A percentile compares a stretch with the other conserved stretches of the same genome.
Evolutionary conservation across 2,888 invertebrate genomes (phyloP).

Genomic region (Smittia aterrima): DNA sequence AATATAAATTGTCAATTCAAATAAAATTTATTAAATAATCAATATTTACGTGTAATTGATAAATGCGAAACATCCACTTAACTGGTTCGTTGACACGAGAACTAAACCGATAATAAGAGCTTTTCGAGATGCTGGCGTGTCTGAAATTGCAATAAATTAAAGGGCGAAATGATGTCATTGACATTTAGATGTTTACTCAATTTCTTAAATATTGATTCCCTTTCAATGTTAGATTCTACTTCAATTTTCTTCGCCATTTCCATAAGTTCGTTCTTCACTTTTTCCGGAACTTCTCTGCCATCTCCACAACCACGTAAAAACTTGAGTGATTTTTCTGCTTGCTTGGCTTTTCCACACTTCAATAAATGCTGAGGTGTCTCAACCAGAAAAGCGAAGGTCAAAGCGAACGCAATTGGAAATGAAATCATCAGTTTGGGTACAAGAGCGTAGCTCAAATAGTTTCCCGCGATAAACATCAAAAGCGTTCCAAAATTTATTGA

Average conservation of each 20-base stretch:
- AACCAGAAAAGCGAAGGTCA: slow-evolving; percentile 47
- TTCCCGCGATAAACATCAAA: slow-evolving; percentile 48
- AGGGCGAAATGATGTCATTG: not conserved
- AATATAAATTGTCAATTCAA: too few species aligned
- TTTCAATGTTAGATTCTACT: not conserved
- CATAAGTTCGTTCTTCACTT: not conserved
- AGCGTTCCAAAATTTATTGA: slow-evolving; percentile 49
- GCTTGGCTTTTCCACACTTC: slow-evolving; percentile 44
- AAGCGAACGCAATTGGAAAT: slow-evolving; percentile 46
- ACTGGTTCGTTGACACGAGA: slow-evolving; percentile 47
- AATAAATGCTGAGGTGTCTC: slow-evolving; percentile 50
- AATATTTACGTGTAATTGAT: slow-evolving; percentile 52
- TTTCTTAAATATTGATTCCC: slow-evolving; percentile 44
- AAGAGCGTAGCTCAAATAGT: slow-evolving; percentile 48
- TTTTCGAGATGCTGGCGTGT: slow-evolving; percentile 46
- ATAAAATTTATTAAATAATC: too few species aligned
- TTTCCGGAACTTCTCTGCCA: not conserved
- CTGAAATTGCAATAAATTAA: slow-evolving; percentile 44
- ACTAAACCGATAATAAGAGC: slow-evolving; percentile 46
- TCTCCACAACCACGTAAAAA: slow-evolving; percentile 44
- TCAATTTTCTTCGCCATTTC: slow-evolving; percentile 17
- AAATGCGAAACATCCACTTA: slow-evolving; percentile 49
- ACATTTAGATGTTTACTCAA: slow-evolving; percentile 47
- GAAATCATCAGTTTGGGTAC: slow-evolving; percentile 48
- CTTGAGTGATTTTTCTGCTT: slow-evolving; percentile 48